Evolutionary conservation across 2,113 vertebrate species (phyloP).

Genomic region (Vicugna pacos): DNA sequence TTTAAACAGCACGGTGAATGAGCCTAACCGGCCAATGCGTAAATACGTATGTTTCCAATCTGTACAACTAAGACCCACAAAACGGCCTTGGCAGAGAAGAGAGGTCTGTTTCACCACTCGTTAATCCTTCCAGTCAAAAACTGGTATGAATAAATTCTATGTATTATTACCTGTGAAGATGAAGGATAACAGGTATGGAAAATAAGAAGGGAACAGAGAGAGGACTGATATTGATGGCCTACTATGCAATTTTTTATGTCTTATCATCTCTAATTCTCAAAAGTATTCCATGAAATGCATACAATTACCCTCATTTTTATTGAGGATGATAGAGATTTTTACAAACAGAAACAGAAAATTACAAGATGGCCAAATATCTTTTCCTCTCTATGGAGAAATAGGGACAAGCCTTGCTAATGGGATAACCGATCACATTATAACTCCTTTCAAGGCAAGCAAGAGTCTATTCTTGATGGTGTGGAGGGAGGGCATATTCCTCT

Average conservation of each 20-base stretch:
- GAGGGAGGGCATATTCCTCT: not conserved
- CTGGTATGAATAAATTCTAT: not conserved
- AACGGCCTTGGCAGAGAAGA: not conserved
- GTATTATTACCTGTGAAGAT: not conserved
- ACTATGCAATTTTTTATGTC: not conserved
- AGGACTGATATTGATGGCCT: not conserved
- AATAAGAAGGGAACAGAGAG: not conserved
- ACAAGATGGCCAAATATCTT: not conserved
- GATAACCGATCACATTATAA: constrained; percentile 16
- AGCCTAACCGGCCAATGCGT: not conserved
- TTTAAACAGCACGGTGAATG: not conserved
- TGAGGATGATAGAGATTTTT: not conserved
- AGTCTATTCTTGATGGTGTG: not conserved
- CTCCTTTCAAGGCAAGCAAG: not conserved
- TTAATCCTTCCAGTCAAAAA: not conserved
- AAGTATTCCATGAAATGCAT: not conserved
- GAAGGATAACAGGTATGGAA: not conserved
- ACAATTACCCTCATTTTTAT: not conserved
- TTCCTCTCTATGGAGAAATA: not conserved
- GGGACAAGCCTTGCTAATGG: not conserved
- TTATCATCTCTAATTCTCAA: not conserved
- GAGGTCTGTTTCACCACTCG: not conserved
- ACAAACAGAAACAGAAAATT: not conserved
- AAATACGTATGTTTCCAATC: not conserved
- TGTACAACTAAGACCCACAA: not conserved